Evolutionary conservation across 2,888 invertebrate species (phyloP), one percentile per base, ranked within the genome.

Genomic region (Gymnocheta viridis): DNA sequence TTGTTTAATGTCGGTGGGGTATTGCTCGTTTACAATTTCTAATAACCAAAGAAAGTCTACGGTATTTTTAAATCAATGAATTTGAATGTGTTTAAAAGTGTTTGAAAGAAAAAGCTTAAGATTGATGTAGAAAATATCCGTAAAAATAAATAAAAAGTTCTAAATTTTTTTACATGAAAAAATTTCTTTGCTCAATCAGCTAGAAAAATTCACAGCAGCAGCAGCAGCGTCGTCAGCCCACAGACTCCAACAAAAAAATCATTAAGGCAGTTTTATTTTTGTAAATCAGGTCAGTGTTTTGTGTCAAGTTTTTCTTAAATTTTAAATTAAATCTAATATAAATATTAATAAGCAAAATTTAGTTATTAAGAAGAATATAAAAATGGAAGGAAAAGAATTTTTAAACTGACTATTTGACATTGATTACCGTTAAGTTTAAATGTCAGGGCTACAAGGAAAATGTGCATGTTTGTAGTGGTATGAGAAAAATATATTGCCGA

Each of bases 341-440:
- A 22, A 4, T 35, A 0, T 2, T 1, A 58, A 35, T 5, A 32
- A 44, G 24, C 12, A 24, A 1, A 41, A 56, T 41, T 35, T n/a
- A 51, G 56, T 54, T 24, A n/a, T 54, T 14, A 6, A 27, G 27
- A n/a, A n/a, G n/a, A 5, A 17, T 5, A 51, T 51, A 19, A 17
- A 17, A 32, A 38, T 27, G n/a, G 9, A 5, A n/a, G 12, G 14
- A 35, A 54, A 60, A 60, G 12, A 72, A 10, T 41, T 67, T 38
- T 6, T 14, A 29, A 47, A 72, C 29, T 32, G 67, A 41, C 47
- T 47, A 14, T 56, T 64, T 84, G 85, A 85, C 84, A 86, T 86
- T 86, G 86, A 82, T 84, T 85, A 54, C 81, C 84, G 84, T 82
- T 79, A 72, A 81, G 74, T 81, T 78, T 82, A 82, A 86, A 86